Evolutionary conservation across 2,113 vertebrate genomes (phyloP).

Genomic region (Dipodomys spectabilis): DNA sequence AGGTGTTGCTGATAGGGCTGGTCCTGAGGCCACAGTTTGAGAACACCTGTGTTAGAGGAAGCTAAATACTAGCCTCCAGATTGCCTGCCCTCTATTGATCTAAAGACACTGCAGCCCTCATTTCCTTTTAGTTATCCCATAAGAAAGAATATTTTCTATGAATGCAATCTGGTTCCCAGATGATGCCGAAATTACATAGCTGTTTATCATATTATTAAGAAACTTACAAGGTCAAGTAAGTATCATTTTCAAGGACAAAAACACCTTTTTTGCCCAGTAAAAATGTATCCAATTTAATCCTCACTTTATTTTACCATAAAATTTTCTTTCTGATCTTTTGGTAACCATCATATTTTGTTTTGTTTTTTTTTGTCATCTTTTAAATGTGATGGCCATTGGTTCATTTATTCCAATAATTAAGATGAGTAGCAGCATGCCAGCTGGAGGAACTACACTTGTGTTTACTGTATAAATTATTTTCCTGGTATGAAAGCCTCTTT

Average conservation of each 20-base stretch:
- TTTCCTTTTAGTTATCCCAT: background rate
- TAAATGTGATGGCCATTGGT: conserved; percentile 70
- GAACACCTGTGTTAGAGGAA: background rate
- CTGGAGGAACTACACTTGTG: conserved; percentile 73
- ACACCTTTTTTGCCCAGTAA: conserved; percentile 51
- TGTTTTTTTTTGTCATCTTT: conserved; percentile 48
- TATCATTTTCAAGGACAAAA: conserved; percentile 64
- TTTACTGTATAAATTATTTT: conserved; percentile 76
- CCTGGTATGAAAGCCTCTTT: conserved; percentile 65
- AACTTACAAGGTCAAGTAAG: conserved; percentile 52
- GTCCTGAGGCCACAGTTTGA: background rate
- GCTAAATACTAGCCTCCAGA: background rate
- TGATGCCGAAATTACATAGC: background rate
- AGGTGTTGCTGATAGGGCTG: background rate
- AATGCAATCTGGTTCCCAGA: background rate
- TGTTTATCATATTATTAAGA: conserved; percentile 57
- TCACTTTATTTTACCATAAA: conserved; percentile 75
- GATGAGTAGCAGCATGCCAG: conserved; percentile 76
- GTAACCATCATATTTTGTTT: conserved; percentile 62
- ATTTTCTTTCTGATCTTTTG: conserved; percentile 73
- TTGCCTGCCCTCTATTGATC: background rate
- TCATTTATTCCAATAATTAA: conserved; percentile 79
- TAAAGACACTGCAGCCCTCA: background rate
- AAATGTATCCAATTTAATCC: conserved; percentile 71
- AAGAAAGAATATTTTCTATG: conserved; percentile 20